A percentile compares a stretch with the other conserved stretches of the same genome.
phyloP scores from a whole-genome alignment of 2,113 vertebrate genomes.

The Indri indri region DNA sequence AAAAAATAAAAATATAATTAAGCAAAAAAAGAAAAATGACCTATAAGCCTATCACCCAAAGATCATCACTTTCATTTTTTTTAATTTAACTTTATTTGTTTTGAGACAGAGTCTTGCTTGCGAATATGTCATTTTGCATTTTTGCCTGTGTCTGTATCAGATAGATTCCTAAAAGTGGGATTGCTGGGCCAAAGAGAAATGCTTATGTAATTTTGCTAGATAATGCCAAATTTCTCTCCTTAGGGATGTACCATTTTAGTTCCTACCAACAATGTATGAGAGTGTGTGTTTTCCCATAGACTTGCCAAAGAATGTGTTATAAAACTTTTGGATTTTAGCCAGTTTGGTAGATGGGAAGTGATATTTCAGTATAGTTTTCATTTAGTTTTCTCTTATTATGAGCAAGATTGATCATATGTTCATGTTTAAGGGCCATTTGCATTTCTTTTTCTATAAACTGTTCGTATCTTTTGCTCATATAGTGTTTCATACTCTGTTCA shows the following conservation, averaged over 20 bases:
- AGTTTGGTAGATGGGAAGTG: conserved; percentile 22
- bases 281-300: not conserved
- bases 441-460: conserved; percentile 29
- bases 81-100: too few relatives aligned
- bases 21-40: not conserved
- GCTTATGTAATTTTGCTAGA: conserved; percentile 9
- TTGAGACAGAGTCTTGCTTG: not conserved
- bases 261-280: not conserved
- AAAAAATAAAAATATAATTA: not conserved
- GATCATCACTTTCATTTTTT: not conserved
- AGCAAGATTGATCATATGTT: conserved; percentile 22
- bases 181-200: conserved; percentile 20
- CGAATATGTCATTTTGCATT: not conserved
- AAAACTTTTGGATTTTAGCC: conserved; percentile 36
- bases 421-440: conserved; percentile 37
- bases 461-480: not conserved
- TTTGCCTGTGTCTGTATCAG: not conserved
- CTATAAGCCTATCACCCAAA: not conserved
- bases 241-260: conserved; percentile 1
- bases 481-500: not conserved
- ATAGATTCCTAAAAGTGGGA: not conserved
- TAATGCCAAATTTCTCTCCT: conserved; percentile 18
- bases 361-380: conserved; percentile 36
- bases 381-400: conserved; percentile 20
- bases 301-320: conserved; percentile 38